phyloP scores from a whole-genome alignment of 2,888 invertebrate genomes.

The Synergus gifuensis region DNA sequence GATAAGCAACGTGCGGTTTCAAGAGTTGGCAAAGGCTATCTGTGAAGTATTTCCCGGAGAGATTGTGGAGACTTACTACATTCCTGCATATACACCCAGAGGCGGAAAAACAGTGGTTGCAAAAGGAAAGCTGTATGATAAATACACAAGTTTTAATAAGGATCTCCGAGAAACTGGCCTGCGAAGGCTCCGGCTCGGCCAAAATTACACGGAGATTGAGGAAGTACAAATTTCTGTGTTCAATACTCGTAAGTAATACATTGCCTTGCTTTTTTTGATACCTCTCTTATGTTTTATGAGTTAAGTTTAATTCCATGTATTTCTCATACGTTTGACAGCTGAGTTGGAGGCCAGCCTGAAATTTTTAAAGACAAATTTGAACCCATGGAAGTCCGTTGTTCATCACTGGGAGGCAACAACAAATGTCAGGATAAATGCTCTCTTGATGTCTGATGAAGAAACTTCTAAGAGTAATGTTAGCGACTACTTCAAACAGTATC shows the following conservation, averaged over 20 bases:
- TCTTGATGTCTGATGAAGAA: background rate
- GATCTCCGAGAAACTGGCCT: background rate
- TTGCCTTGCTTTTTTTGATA: no score
- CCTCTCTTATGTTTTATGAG: background rate
- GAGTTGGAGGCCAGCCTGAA: background rate
- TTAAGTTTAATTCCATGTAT: background rate
- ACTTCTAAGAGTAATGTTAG: background rate
- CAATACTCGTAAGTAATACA: no score
- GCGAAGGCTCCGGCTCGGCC: background rate
- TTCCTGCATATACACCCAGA: background rate
- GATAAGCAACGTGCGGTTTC: no score
- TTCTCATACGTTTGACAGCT: background rate
- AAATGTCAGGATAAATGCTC: background rate
- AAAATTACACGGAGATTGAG: no score
- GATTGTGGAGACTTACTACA: background rate
- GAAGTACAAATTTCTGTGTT: no score
- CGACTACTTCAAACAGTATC: background rate
- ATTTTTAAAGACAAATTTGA: background rate
- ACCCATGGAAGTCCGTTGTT: background rate
- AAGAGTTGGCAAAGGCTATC: no score
- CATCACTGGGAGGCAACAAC: background rate
- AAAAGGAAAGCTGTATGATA: constrained; percentile 27
- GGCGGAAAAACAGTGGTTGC: constrained; percentile 3
- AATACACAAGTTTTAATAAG: background rate
- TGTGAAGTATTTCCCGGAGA: no score